These are phyloP conservation scores for Microtus ochrogaster DNA, from an alignment of 2,113 vertebrate genomes.

Conservation along the genomic window DNA sequence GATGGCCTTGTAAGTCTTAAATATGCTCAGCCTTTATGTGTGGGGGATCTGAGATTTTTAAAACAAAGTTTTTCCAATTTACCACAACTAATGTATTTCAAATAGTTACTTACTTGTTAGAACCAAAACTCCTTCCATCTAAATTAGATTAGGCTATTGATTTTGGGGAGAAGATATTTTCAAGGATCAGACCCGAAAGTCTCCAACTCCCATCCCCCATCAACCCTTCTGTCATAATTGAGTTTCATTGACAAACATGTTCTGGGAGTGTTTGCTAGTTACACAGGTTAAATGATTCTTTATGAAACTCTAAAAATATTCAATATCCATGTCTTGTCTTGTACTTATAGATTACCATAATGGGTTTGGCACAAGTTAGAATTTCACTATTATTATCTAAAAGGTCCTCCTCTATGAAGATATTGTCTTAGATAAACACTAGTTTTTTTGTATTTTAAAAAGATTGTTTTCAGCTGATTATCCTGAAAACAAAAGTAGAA, in stretches of 20 bases:
- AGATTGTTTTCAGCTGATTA: background rate
- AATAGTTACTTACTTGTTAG: constrained; percentile 49
- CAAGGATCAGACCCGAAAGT: background rate
- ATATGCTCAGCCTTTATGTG: background rate
- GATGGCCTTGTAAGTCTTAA: background rate
- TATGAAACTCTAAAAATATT: constrained; percentile 17
- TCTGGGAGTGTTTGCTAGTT: constrained; percentile 15
- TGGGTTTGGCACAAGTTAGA: constrained; percentile 1
- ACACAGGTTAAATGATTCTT: background rate
- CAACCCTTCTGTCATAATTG: background rate
- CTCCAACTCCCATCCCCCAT: background rate
- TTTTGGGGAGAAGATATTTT: constrained; percentile 35
- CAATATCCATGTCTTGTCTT: background rate
- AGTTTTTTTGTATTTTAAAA: constrained; percentile 34
- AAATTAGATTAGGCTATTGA: constrained; percentile 34
- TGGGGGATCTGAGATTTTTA: background rate
- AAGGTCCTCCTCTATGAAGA: background rate
- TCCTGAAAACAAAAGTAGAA: constrained; percentile 3
- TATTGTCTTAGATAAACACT: background rate
- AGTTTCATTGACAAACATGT: constrained; percentile 5
- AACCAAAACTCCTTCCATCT: constrained; percentile 14
- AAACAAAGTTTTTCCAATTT: background rate
- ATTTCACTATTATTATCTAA: constrained; percentile 27
- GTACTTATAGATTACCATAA: background rate
- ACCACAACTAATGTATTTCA: constrained; percentile 36